Evolutionary conservation across 2,888 invertebrate genomes (phyloP).

Genomic region (Hypercompe scribonia): DNA sequence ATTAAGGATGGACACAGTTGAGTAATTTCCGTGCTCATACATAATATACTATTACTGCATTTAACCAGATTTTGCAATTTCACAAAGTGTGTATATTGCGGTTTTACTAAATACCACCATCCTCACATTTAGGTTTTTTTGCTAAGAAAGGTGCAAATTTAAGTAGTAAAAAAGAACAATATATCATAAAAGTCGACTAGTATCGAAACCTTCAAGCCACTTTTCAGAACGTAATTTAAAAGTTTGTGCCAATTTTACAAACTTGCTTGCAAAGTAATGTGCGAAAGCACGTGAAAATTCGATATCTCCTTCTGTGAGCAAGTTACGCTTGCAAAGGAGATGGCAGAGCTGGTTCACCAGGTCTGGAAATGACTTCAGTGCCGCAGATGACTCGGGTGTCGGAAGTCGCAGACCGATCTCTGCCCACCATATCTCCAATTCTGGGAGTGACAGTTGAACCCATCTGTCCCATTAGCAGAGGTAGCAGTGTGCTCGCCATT

Average conservation of each 20-base stretch:
- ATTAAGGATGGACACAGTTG: conserved; percentile 44
- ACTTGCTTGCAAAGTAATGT: neutral
- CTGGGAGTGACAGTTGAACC: too few species aligned
- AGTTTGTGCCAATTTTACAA: neutral
- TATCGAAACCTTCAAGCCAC: neutral
- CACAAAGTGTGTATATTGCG: neutral
- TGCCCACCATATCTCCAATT: too few species aligned
- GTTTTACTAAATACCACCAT: neutral
- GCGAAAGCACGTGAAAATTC: too few species aligned
- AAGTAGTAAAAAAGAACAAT: neutral
- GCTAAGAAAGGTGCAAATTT: neutral
- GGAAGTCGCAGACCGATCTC: too few species aligned
- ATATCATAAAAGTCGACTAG: neutral
- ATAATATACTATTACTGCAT: conserved; percentile 20
- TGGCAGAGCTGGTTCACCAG: too few species aligned
- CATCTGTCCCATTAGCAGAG: too few species aligned
- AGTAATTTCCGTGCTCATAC: conserved; percentile 36
- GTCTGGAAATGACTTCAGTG: too few species aligned
- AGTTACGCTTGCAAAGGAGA: too few species aligned
- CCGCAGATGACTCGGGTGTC: too few species aligned
- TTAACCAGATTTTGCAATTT: conserved; percentile 3
- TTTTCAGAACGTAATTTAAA: neutral
- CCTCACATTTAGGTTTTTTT: neutral
- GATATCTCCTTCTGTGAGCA: too few species aligned
- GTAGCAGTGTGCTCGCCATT: too few species aligned